These are phyloP conservation scores for Polyploca ridens DNA, from an alignment of 2,888 invertebrate species.

Conservation along the genomic window DNA sequence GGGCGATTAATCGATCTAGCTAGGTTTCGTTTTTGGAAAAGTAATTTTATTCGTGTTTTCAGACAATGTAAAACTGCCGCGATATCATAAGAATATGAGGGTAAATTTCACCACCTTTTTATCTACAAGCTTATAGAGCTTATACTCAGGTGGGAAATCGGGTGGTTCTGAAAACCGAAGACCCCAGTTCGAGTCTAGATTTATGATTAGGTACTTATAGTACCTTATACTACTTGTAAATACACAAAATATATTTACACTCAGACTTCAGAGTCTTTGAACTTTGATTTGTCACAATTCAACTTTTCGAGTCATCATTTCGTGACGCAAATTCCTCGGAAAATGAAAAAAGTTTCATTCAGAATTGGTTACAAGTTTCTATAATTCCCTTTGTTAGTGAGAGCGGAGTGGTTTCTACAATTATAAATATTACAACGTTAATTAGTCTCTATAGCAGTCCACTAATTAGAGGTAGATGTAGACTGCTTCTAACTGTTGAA, in stretches of 20 bases:
- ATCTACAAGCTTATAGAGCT: too few species aligned
- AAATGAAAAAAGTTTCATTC: neutral
- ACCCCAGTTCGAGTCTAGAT: too few species aligned
- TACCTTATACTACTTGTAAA: too few species aligned
- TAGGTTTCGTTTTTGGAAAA: too few species aligned
- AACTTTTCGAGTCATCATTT: neutral
- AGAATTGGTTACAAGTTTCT: neutral
- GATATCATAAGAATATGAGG: too few species aligned
- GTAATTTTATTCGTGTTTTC: too few species aligned
- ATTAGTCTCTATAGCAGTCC: neutral
- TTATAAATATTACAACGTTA: constrained; percentile 1
- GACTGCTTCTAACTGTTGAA: neutral
- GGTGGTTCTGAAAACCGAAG: too few species aligned
- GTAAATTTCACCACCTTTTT: too few species aligned
- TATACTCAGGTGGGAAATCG: too few species aligned
- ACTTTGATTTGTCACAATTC: neutral
- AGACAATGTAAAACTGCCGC: too few species aligned
- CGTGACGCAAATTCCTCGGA: neutral
- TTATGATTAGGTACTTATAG: too few species aligned
- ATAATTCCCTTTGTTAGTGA: neutral
- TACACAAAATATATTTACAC: neutral
- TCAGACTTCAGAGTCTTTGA: neutral
- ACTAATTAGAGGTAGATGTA: neutral
- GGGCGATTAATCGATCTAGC: too few species aligned
- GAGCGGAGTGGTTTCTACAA: neutral